Percentiles rank a stretch among this genome's conserved stretches.
Conservation (phyloP, 2,888 invertebrate species). For the Sinohyriopsis cumingii region DNA sequence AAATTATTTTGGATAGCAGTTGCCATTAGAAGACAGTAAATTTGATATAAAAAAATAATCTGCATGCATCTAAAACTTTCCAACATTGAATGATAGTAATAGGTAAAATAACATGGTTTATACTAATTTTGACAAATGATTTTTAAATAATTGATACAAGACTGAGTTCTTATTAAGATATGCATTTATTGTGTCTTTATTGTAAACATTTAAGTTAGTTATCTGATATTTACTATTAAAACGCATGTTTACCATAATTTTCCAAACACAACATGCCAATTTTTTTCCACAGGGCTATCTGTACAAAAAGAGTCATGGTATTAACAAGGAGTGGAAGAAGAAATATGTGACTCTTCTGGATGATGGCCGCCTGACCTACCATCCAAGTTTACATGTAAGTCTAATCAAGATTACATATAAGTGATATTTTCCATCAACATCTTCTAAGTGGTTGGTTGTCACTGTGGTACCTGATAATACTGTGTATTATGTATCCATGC, state of each 20-base stretch:
- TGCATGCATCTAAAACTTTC: no score
- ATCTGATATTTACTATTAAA: no score
- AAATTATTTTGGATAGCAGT: no score
- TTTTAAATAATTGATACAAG: no score
- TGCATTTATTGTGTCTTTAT: not conserved
- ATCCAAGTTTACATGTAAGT: slow-evolving; percentile 94
- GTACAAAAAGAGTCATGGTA: slow-evolving; percentile 91
- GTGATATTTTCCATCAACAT: not conserved
- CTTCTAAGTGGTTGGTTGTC: not conserved
- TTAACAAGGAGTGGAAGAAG: slow-evolving; percentile 99
- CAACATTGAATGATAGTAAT: no score
- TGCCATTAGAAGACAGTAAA: no score
- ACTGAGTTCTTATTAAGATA: no score
- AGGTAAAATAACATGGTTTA: no score
- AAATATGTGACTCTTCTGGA: slow-evolving; percentile 97
- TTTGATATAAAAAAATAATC: no score
- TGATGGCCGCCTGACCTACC: slow-evolving; percentile 95
- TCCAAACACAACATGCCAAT: not conserved
- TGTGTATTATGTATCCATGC: not conserved
- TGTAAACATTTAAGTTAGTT: not conserved
- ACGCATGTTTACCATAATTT: no score
- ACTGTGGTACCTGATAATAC: no score
- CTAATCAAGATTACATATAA: not conserved
- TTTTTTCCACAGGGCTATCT: slow-evolving; percentile 82
- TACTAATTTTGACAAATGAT: no score